Base-by-base conservation (phyloP, 2,113 vertebrate genomes). In the Phocoena phocoena region DNA sequence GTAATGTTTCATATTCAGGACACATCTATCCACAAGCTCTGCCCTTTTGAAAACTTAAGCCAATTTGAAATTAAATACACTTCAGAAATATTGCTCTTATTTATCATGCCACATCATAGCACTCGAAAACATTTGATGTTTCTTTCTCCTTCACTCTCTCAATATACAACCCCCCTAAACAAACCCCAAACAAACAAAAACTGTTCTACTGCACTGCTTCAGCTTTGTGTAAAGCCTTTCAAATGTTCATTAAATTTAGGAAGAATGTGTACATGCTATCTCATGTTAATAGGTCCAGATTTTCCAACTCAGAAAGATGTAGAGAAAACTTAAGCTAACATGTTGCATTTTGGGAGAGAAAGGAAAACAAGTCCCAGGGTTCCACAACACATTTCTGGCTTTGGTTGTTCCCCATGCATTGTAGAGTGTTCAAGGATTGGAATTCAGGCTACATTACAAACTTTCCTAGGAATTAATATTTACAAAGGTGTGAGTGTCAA, bases 1-100 rank as follows among this genome's bases (percentile, higher is more conserved):
- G 33, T 76, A 81, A 70, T 53, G 13, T 63, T 95, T 84, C 33
- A 74, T 62, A 80, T 91, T 80, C 70, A 84, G 73, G 60, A 81
- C 55, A 13, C 53, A 58, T 65, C 70, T 82, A 9, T 50, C 50
- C 33, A 15, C 5, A 88, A 90, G 60, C 81, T 67, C 63, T 77
- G 47, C 84, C 80, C 70, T 95, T 98, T 92, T 50, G 53, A 96
- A 77, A 74, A 63, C 93, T 90, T 25, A 79, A 63, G 62, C 81
- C 67, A 74, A 93, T 90, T 93, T 20, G 36, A 28, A 76, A 92
- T 88, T 95, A 97, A 97, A 97, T 87, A 68, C 68, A 90, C 84
- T 79, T 95, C 83, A 63, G 73, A 82, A 95, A 3, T 63, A 89
- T 38, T 68, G 50, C 90, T 94, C 1, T 96, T 90, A 90, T 96